Base-by-base conservation (phyloP, 2,113 vertebrate genomes). In the Ovibos moschatus region DNA sequence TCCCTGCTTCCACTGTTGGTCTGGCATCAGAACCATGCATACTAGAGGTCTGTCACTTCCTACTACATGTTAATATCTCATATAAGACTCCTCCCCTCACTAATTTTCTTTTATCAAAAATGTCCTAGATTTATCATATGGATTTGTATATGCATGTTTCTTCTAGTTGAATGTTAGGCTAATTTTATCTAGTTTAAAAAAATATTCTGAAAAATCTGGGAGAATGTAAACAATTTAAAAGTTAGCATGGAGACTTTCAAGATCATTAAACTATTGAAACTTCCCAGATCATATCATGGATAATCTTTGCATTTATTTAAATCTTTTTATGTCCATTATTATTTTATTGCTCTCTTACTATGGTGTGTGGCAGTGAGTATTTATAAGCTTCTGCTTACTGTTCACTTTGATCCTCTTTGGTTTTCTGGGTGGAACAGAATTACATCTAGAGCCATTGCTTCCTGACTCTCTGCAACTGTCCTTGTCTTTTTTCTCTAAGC, bases 101-200 rank as follows among this genome's bases (percentile, higher is more conserved):
- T 55, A 19, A 17, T 83, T 96, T 74, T n/a, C 9, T 71, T 86
- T 86, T 81, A 11, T 30, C 17, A 64, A 81, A 71, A 71, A 71
- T 62, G 60, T 30, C 28, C n/a, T 33, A 13, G 16, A 19, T 47
- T 83, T 40, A 43, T 87, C 8, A 19, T 57, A 6, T 91, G 58
- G 8, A 40, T 21, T 86, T 91, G n/a, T 55, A 25, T 64, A 74
- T n/a, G 3, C 5, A 40, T 89, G 3, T 19, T 40, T 64, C 57
- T 87, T 50, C 36, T 51, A 57, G 45, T 21, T 57, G 53, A 58
- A 67, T 40, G 3, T 93, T 82, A 89, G 27, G 13, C 36, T 50
- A 92, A 58, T 81, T 62, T 64, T 57, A 43, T 58, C 9, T 6
- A 25, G 2, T 45, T 81, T 15, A 12, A n/a, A 60, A 60, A 50